These are phyloP conservation scores for Engystomops pustulosus DNA, from an alignment of 2,113 vertebrate genomes.

Conservation along the genomic window DNA sequence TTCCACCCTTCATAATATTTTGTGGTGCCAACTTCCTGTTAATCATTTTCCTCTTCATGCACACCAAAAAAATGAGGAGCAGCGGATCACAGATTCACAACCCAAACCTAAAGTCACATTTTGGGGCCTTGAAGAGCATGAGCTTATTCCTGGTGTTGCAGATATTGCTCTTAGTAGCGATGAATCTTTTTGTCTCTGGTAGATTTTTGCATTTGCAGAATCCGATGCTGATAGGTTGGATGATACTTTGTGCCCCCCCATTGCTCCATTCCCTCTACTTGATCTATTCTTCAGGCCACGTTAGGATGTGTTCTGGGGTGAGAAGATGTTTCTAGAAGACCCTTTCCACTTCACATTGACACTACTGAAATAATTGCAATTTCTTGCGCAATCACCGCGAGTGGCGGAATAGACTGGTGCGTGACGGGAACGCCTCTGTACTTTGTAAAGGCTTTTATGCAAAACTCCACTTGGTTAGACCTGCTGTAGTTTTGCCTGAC, in stretches of 20 bases:
- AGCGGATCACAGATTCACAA: background rate
- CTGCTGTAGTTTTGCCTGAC: too few species aligned
- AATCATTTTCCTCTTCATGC: background rate
- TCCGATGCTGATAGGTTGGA: rapidly evolving
- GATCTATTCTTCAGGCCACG: background rate
- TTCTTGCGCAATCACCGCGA: too few species aligned
- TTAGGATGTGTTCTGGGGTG: background rate
- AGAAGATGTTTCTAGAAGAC: background rate
- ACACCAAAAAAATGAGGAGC: background rate
- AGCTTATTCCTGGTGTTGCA: background rate
- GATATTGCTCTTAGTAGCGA: background rate
- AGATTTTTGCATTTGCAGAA: rapidly evolving
- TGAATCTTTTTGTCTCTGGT: background rate
- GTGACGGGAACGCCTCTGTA: too few species aligned
- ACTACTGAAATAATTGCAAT: too few species aligned
- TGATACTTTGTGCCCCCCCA: background rate
- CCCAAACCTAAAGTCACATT: background rate
- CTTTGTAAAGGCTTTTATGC: too few species aligned
- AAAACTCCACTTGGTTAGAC: too few species aligned
- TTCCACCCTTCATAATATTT: background rate
- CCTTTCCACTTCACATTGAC: background rate
- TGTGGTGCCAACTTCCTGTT: background rate
- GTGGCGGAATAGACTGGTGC: too few species aligned
- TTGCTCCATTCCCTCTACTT: background rate
- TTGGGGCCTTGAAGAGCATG: background rate